Base-by-base conservation (phyloP, 2,797 vertebrate genomes). In the Paedocypris micromegethes region DNA sequence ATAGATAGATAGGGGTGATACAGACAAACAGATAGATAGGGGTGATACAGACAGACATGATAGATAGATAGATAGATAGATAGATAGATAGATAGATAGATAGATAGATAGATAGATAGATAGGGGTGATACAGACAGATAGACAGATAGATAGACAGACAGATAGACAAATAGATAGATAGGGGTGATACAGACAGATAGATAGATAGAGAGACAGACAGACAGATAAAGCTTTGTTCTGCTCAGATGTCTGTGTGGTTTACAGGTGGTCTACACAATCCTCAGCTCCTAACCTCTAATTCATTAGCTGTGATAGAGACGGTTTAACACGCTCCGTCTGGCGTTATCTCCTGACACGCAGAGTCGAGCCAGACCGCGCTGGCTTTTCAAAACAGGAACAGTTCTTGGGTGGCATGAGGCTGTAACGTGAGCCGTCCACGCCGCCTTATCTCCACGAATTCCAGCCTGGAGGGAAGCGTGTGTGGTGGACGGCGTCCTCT, bases 261-360 rank as follows among this genome's bases (percentile, higher is more conserved):
- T 70, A 50, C 44, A 68, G 68, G 50, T 64, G 67, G 49, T 62
- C 72, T 58, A 76, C 79, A 72, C 83, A 85, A 86, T 83, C 83
- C 79, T 80, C 79, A 80, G 73, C 64, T 67, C 59, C 78, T 68
- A 82, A 83, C 83, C 84, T 79, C 83, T 77, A 85, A 75, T 82
- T 86, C 86, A 88, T 89, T 88, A 88, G 73, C 77, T 78, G 69
- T 82, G 87, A 88, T 86, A 84, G 82, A 86, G 76, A 79, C 82
- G 74, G 74, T 80, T 84, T 84, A 88, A 86, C 85, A 81, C 86
- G 79, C 79, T 74, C 78, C 64, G 61, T 82, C 82, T 73, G 71
- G 77, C 72, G 65, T 78, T 75, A 79, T 78, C 71, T 7, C 56
- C 55, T 39, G 44, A 75, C 65, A 78, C 50, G 9, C 45, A 72